These are phyloP conservation scores for Eristalis pertinax DNA, from an alignment of 2,888 invertebrate genomes.

Conservation along the genomic window DNA sequence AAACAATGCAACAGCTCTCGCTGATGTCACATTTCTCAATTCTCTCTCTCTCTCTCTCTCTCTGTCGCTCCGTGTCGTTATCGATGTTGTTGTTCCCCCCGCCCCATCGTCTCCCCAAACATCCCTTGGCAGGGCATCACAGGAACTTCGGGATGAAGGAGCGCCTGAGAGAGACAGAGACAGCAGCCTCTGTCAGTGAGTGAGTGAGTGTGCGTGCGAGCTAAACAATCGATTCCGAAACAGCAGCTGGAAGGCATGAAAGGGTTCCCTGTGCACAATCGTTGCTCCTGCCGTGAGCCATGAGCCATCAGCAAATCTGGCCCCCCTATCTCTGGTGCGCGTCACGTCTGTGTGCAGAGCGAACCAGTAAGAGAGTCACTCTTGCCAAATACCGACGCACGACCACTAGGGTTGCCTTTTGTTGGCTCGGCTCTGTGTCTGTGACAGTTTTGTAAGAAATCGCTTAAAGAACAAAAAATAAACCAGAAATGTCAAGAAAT, in stretches of 20 bases:
- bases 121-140: slow-evolving; percentile 4
- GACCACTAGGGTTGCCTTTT: too few species aligned
- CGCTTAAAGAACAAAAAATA: too few species aligned
- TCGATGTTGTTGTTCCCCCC: too few species aligned
- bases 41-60: neutral
- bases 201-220: neutral
- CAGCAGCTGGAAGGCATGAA: neutral
- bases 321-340: neutral
- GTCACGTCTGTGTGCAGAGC: neutral
- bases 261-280: neutral
- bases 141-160: too few species aligned
- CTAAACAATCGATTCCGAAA: neutral
- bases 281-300: neutral
- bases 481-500: neutral
- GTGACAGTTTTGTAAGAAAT: neutral
- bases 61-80: neutral
- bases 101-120: neutral
- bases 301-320: neutral
- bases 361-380: neutral
- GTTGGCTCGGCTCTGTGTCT: too few species aligned
- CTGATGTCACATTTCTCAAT: neutral
- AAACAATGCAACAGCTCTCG: slow-evolving; percentile 42
- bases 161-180: too few species aligned
- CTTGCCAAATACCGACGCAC: neutral
- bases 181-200: neutral